A percentile compares a stretch with the other conserved stretches of the same genome.
These are phyloP conservation scores for Myzus persicae DNA, from an alignment of 1,140 invertebrate species.

Conservation along the genomic window DNA sequence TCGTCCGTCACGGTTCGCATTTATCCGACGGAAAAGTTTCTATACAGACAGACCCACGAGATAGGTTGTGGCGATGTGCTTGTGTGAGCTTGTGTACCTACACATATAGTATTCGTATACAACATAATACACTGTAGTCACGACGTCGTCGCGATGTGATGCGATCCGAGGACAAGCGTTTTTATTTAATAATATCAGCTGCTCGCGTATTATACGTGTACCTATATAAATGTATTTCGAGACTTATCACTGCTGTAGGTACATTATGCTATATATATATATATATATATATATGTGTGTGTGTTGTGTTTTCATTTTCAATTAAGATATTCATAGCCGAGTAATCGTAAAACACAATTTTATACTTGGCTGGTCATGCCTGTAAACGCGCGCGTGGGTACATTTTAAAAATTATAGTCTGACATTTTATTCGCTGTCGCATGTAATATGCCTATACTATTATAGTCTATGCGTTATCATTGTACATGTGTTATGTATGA, in stretches of 20 bases:
- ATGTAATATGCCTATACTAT: too few species aligned
- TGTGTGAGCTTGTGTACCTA: background rate
- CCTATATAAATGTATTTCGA: background rate
- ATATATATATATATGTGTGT: background rate
- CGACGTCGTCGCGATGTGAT: background rate
- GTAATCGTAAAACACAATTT: conserved; percentile 53
- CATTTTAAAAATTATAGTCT: conserved; percentile 9
- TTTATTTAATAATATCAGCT: conserved; percentile 4
- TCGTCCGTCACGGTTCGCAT: background rate
- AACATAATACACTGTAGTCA: background rate
- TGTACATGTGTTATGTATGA: background rate
- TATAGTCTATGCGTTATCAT: too few species aligned
- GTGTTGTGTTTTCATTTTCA: background rate
- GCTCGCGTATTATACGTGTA: background rate
- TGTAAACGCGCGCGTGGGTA: conserved; percentile 36
- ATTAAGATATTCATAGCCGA: conserved; percentile 48
- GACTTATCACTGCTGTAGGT: background rate
- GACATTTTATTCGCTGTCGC: background rate
- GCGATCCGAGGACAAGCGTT: background rate
- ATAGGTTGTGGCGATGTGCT: background rate
- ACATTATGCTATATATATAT: background rate
- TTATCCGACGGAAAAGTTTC: background rate
- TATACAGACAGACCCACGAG: background rate
- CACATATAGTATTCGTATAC: background rate
- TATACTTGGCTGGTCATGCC: conserved; percentile 53